phyloP scores from a whole-genome alignment of 2,797 vertebrate species.

The Arctocebus calabarensis region DNA sequence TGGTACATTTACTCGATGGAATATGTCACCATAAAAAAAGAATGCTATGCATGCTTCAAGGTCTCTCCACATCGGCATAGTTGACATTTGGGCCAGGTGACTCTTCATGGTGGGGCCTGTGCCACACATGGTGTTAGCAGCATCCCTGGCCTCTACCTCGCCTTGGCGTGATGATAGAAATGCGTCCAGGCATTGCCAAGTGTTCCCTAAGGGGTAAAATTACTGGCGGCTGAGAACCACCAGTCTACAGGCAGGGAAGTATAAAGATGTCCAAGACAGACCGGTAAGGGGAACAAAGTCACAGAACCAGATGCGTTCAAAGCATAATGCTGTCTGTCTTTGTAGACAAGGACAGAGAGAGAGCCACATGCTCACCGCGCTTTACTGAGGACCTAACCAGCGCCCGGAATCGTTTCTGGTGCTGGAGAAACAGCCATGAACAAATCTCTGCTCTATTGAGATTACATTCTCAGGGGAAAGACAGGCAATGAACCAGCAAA shows the following conservation, averaged over 20 bases:
- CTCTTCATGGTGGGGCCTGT: neutral
- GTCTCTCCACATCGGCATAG: neutral
- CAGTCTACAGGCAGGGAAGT: no score
- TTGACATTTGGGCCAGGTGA: neutral
- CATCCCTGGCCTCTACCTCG: no score
- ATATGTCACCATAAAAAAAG: neutral
- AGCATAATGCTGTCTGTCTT: no score
- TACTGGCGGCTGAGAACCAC: neutral
- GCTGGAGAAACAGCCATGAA: neutral
- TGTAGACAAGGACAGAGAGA: no score
- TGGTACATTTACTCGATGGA: neutral
- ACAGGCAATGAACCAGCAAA: neutral
- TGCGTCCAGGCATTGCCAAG: neutral
- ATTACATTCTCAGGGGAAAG: neutral
- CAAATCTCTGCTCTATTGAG: neutral
- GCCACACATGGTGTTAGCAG: neutral
- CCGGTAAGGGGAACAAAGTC: neutral
- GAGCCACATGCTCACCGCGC: rapidly evolving
- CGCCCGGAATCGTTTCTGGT: neutral
- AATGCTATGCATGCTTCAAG: rapidly evolving
- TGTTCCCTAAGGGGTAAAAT: neutral
- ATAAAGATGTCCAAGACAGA: neutral
- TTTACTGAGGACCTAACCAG: neutral
- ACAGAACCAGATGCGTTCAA: neutral
- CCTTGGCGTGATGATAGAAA: neutral